Evolutionary conservation across 2,797 vertebrate species (phyloP).

Genomic region (Oophaga sylvatica): DNA sequence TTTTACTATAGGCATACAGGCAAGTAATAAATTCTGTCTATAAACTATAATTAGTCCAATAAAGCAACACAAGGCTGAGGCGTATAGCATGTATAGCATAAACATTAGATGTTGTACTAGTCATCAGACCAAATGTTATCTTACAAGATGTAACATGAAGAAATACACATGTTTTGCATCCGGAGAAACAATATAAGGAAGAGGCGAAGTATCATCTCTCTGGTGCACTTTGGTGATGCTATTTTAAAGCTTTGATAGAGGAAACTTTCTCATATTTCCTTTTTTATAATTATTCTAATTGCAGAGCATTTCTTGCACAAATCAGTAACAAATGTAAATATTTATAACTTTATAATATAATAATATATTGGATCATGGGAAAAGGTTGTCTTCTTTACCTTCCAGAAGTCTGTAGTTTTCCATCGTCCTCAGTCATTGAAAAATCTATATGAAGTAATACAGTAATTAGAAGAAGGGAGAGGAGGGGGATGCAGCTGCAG

Average conservation of each 20-base stretch:
- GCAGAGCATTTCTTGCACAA: not conserved
- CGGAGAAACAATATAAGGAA: not conserved
- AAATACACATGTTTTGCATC: not conserved
- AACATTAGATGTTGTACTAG: not conserved
- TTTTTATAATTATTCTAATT: not conserved
- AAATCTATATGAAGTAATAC: too few relatives aligned
- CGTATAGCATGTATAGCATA: not conserved
- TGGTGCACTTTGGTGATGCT: not conserved
- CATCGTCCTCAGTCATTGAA: too few relatives aligned
- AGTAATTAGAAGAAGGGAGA: too few relatives aligned
- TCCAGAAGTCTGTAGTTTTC: too few relatives aligned
- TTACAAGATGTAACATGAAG: conserved; percentile 20
- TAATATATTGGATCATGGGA: too few relatives aligned
- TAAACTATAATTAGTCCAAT: not conserved
- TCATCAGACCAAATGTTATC: conserved; percentile 2
- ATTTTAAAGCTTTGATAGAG: not conserved
- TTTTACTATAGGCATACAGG: too few relatives aligned
- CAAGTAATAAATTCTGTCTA: not conserved
- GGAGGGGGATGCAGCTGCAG: too few relatives aligned
- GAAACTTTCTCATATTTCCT: not conserved
- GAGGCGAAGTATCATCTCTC: not conserved
- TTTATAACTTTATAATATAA: too few relatives aligned
- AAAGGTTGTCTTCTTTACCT: too few relatives aligned
- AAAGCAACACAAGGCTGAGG: not conserved
- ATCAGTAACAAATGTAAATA: not conserved